These are phyloP conservation scores for Melanocharis versteri DNA, from an alignment of 2,113 vertebrate genomes.

Conservation along the genomic window DNA sequence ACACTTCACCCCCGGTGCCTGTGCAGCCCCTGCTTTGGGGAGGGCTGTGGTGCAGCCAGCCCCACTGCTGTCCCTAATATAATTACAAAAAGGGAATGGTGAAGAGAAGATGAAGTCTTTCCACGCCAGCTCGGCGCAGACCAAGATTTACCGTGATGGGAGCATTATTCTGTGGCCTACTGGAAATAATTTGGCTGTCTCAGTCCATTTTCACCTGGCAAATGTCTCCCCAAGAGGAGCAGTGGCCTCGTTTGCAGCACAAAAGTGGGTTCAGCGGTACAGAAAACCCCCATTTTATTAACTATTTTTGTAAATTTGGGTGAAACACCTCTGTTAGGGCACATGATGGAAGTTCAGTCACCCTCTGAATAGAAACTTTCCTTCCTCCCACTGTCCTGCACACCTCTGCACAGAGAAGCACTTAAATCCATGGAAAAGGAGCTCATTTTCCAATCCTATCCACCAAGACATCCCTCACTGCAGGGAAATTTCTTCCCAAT, in stretches of 20 bases:
- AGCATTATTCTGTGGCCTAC: constrained; percentile 5
- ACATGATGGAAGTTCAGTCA: accelerated
- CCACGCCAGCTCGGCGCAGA: background rate
- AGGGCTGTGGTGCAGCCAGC: background rate
- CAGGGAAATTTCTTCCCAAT: background rate
- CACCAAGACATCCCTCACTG: background rate
- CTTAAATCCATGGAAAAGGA: background rate
- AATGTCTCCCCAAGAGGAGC: background rate
- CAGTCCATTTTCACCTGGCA: constrained; percentile 18
- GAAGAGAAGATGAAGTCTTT: background rate
- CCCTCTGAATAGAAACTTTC: background rate
- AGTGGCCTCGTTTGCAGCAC: background rate
- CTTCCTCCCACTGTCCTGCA: background rate
- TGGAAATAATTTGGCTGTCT: constrained; percentile 48
- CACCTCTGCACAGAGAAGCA: background rate
- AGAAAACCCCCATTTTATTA: background rate
- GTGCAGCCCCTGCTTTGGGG: background rate
- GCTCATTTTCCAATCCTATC: background rate
- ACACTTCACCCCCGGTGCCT: background rate
- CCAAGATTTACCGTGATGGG: background rate
- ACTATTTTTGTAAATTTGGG: background rate
- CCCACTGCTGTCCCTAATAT: background rate
- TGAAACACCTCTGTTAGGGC: background rate
- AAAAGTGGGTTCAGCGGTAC: background rate
- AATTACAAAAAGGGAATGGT: background rate